Evolutionary conservation across 2,888 invertebrate genomes (phyloP).

Genomic region (Pollenia amentaria): DNA sequence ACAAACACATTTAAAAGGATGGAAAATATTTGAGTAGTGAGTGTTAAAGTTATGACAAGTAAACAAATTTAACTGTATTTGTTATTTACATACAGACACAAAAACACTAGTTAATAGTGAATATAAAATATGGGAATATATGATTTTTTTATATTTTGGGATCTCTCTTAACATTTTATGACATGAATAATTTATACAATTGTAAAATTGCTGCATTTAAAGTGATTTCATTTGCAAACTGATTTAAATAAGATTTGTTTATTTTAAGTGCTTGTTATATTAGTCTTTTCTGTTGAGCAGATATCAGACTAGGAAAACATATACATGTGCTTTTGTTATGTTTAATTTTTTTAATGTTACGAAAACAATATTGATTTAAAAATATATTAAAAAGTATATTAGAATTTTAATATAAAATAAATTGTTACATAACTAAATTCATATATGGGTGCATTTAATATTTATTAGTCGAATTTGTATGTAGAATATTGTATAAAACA

Average conservation of each 20-base stretch:
- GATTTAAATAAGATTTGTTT: conserved; percentile 23
- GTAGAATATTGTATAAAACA: too few relatives aligned
- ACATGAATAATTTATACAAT: conserved; percentile 43
- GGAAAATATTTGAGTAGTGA: conserved; percentile 59
- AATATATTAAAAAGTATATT: conserved; percentile 9
- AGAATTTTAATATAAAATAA: background rate
- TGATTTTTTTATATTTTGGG: background rate
- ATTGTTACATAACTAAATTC: background rate
- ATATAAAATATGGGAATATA: background rate
- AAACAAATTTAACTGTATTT: conserved; percentile 61
- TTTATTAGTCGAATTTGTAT: background rate
- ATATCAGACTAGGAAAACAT: background rate
- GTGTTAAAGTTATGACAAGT: conserved; percentile 65
- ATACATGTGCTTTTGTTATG: background rate
- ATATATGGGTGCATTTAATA: background rate
- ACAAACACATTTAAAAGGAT: conserved; percentile 2
- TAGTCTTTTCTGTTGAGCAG: background rate
- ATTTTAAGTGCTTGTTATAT: conserved; percentile 3
- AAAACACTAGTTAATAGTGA: too few relatives aligned
- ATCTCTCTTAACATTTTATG: conserved; percentile 15
- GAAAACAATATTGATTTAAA: conserved; percentile 10
- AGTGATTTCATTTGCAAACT: conserved; percentile 40
- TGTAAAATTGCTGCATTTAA: conserved; percentile 47
- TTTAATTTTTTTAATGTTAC: background rate
- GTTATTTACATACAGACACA: background rate